Base-by-base conservation (phyloP, 30 jellyfish, hydroid and myxozoan genomes). In the Turritopsis rubra region DNA sequence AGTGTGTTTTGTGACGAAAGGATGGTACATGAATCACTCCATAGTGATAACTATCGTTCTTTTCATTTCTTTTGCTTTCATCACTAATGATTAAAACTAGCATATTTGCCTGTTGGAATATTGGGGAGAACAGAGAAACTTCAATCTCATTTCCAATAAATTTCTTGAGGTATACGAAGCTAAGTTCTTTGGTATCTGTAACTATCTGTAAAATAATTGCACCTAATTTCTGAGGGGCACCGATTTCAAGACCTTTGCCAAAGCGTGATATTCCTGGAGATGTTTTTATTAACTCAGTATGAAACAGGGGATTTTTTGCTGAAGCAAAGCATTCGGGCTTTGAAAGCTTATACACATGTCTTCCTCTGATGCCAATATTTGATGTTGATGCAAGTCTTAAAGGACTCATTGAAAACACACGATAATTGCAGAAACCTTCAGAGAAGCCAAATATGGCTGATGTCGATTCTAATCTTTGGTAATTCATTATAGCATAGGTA, bases 381-480 rank as follows among this genome's bases (percentile, higher is more conserved):
- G 77, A 68, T 19, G 77, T 68, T 8, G 77, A 68, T 7, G 77
- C 9, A 16, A 68, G 30, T 16, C 31, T 68, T 8, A 5, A 3
- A 41, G 60, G 13, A 13, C 0, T 68, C 21, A 23, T 18, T 23
- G 73, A 60, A 68, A 68, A 68, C 16, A 68, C 8, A n/a, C 77
- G 16, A 27, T 68, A 68, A 27, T 68, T 68, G 30, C 77, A 68
- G 30, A 68, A 68, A 23, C 77, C 21, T 68, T 68, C 77, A 19
- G 77, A n/a, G 19, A n/a, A 68, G 28, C 77, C 77, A 7, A 22
- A 8, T n/a, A 68, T 17, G 23, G 22, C 77, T 68, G 21, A 7
- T 9, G 16, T 68, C 17, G 16, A 8, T 8, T 68, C 77, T 27
- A 68, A 27, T 68, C 77, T 68, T 68, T 9, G 23, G 21, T 68